Evolutionary conservation across 2,888 invertebrate genomes (phyloP), one percentile per base, ranked within the genome.

Genomic region (Salticus scenicus): DNA sequence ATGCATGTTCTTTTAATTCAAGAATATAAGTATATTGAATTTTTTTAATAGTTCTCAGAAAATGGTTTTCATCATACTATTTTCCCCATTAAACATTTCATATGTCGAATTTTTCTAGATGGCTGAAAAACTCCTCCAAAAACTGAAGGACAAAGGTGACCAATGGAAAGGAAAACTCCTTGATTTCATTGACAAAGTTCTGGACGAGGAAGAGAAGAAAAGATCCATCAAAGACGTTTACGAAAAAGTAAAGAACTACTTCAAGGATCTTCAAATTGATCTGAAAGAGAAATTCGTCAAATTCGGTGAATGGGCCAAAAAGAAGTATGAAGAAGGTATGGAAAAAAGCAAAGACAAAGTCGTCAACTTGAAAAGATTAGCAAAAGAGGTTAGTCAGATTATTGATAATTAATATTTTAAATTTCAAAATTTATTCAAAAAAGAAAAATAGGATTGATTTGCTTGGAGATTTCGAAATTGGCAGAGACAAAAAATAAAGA

Each of bases 251-350:
- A 87, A 81, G 73, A 66, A 87, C 20, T 85, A 73, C 64, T 81
- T 87, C 70, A 80, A 77, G 73, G 66, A 85, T 24, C 77, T 87
- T n/a, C 31, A 47, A n/a, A 70, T 87, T 10, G 77, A 76, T 0
- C 30, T 85, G 28, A 85, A 84, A 64, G 87, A 87, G 47, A 87
- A 81, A 37, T 84, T 73, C 74, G 17, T 33, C 41, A 80, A 80
- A 57, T 87, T 87, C 73, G 72, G 72, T 0, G 84, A 87, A 27
- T 87, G 84, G 84, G 72, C 69, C 24, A 87, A 85, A 69, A 28
- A 67, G 0, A 33, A 73, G 28, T 66, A 71, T 51, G 42, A 27
- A 17, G 57, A 72, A 33, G 84, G 67, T 20, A 24, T 87, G 8
- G 87, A 87, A 33, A 73, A 76, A 20, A 51, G 67, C n/a, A 84